Conservation (phyloP, 2,797 vertebrate genomes). For the Tokudaia tokunoshimensis region DNA sequence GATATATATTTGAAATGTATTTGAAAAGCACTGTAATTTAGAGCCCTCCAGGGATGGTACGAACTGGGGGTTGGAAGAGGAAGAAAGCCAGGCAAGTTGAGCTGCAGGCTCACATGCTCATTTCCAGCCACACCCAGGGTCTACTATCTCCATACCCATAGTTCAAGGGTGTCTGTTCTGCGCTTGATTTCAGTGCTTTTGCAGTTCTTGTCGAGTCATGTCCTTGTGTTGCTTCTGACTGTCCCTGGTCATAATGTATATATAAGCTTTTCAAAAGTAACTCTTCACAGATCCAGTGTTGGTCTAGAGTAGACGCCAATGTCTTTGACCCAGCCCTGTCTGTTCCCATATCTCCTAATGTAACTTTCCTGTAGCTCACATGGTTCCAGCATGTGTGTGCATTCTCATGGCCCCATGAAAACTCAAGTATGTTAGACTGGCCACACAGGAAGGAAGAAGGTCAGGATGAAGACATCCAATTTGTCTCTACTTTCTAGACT, state of each 20-base stretch:
- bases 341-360: background rate
- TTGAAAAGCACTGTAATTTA: constrained; percentile 68
- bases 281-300: background rate
- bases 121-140: background rate
- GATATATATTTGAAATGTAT: constrained; percentile 48
- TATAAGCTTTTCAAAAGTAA: background rate
- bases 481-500: background rate
- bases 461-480: background rate
- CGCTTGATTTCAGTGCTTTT: background rate
- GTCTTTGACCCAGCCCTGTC: background rate
- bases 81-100: background rate
- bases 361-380: background rate
- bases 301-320: background rate
- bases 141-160: background rate
- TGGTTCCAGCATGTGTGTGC: background rate
- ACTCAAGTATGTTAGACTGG: background rate
- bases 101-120: too few species aligned
- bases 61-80: background rate
- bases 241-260: background rate
- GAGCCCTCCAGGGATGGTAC: constrained; percentile 36
- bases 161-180: background rate
- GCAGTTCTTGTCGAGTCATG: background rate
- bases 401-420: background rate
- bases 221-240: background rate
- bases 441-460: background rate